Evolutionary conservation across 2,113 vertebrate species (phyloP), one percentile per base, ranked within the genome.

Genomic region (Rhabdomys dilectus): DNA sequence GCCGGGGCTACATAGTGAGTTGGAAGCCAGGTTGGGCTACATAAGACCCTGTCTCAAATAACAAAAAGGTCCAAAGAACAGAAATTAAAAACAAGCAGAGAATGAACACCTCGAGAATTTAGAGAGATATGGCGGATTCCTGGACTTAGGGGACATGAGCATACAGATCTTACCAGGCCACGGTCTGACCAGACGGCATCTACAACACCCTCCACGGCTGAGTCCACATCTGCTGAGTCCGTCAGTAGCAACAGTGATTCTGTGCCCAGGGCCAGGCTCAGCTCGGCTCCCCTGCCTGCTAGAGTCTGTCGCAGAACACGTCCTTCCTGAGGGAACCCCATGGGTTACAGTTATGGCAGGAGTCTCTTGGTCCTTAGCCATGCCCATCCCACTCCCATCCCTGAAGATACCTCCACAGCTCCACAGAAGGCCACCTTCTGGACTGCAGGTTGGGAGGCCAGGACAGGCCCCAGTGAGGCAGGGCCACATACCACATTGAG

Each of bases 181-280:
- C 94, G 97, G 96, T 98, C 98, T 1, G 97, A 98, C 98, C 98
- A 98, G 93, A 96, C 93, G 11, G 98, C 98, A 2, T 98, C 98
- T 21, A 98, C 98, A 0, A 98, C 8, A 0, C 98, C 98, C 19
- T 98, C 98, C 64, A 98, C 97, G 0, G 98, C 98, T 0, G 98
- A 98, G 77, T 98, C 98, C 70, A 98, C 16, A 2, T 98, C 98
- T 0, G 98, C 98, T 0, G 96, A 95, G 58, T 98, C 98, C 0
- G 90, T 97, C 68, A 98, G 89, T 64, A 98, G 90, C 94, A 98
- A 94, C 51, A 98, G 97, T 0, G 98, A 98, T 45, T 98, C 98
- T 0, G 92, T n/a, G 2, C 98, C 98, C 75, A 98, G 95, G 0
- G 97, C 96, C 96, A 98, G 98, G 70, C 98, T 96, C 66, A 98